Percentiles rank a stretch among this genome's conserved stretches.
These are phyloP conservation scores for Metallyticus violacea DNA, from an alignment of 2,888 invertebrate genomes.

Conservation along the genomic window DNA sequence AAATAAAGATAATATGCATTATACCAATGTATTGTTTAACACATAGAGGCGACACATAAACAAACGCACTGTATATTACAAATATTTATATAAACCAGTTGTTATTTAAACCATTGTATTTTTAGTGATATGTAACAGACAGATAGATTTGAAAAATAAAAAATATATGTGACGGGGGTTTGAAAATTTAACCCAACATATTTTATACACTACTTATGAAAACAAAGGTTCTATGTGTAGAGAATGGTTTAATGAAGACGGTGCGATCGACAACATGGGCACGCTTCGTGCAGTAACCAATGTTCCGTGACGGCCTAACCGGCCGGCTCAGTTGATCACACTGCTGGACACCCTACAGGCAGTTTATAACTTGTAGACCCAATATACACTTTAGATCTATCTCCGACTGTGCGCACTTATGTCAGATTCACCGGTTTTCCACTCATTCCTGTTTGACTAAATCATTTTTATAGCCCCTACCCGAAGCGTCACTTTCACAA, in stretches of 20 bases:
- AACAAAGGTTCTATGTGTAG: too few species aligned
- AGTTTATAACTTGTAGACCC: background rate
- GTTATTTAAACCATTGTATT: too few species aligned
- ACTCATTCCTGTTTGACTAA: background rate
- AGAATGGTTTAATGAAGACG: background rate
- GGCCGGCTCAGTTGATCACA: background rate
- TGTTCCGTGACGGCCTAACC: background rate
- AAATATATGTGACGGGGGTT: too few species aligned
- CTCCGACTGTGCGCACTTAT: background rate
- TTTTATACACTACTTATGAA: too few species aligned
- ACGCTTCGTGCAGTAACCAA: background rate
- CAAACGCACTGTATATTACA: too few species aligned
- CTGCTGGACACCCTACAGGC: background rate
- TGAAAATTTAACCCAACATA: too few species aligned
- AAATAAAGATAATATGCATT: too few species aligned
- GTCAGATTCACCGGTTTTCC: background rate
- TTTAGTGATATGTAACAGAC: too few species aligned
- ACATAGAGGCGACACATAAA: too few species aligned
- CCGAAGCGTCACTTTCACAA: background rate
- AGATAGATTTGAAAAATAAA: too few species aligned
- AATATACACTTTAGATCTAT: background rate
- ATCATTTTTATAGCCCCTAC: background rate
- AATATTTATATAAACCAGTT: too few species aligned
- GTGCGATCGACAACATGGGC: background rate
- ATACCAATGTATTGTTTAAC: too few species aligned